These are phyloP conservation scores for Enteromius treurensis DNA, from an alignment of 2,797 vertebrate genomes.

Conservation along the genomic window DNA sequence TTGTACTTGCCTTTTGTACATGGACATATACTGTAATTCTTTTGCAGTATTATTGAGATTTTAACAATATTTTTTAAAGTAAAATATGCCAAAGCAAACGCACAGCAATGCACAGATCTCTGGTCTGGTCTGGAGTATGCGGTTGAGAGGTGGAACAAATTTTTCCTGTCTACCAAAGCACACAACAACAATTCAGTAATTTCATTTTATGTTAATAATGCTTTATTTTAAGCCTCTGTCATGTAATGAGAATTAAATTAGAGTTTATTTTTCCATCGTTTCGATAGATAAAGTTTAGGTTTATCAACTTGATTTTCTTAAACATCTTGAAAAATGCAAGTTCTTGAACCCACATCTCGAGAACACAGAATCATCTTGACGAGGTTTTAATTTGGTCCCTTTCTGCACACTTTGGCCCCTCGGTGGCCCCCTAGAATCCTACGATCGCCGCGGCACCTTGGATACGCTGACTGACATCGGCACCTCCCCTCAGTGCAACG, in stretches of 20 bases:
- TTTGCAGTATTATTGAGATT: neutral
- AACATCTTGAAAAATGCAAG: neutral
- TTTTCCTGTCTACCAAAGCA: no score
- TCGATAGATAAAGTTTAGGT: neutral
- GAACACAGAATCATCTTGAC: neutral
- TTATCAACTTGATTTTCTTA: neutral
- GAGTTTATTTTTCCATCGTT: neutral
- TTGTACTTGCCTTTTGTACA: neutral
- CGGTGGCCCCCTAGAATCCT: neutral
- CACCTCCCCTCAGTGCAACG: constrained; percentile 51
- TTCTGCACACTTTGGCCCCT: constrained; percentile 17
- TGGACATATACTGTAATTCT: neutral
- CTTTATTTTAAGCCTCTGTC: neutral
- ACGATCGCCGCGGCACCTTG: constrained; percentile 11
- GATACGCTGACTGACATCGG: constrained; percentile 43
- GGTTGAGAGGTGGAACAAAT: no score
- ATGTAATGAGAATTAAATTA: neutral
- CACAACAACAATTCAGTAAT: neutral
- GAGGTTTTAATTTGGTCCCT: constrained; percentile 10
- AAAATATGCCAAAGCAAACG: neutral
- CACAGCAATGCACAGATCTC: neutral
- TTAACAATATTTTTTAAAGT: neutral
- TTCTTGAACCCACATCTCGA: neutral
- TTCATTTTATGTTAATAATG: neutral
- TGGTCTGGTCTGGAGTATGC: neutral